Evolutionary conservation across 2,113 vertebrate species (phyloP).

Genomic region (Takifugu flavidus): DNA sequence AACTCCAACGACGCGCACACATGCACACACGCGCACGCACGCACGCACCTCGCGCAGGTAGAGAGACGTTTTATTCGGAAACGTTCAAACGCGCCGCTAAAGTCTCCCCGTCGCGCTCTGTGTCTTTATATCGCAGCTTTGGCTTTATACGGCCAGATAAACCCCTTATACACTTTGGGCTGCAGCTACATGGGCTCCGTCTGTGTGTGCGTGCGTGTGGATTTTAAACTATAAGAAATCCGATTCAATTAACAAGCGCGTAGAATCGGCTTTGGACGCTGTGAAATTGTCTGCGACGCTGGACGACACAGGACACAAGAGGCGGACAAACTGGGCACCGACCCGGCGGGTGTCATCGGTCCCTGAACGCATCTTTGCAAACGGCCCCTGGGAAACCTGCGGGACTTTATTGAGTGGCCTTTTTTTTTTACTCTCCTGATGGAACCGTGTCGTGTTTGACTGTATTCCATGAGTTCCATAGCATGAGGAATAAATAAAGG

Average conservation of each 20-base stretch:
- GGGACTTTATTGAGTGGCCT: too few species aligned
- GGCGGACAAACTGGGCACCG: background rate
- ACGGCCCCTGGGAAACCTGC: background rate
- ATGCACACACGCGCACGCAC: conserved; percentile 6
- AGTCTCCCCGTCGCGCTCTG: conserved; percentile 66
- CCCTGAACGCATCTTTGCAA: background rate
- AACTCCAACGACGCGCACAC: conserved; percentile 1
- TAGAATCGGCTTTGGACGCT: conserved; percentile 79
- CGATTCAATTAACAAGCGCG: conserved; percentile 80
- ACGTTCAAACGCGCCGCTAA: conserved; percentile 61
- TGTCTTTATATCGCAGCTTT: conserved; percentile 75
- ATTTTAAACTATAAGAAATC: conserved; percentile 82
- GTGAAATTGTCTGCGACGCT: conserved; percentile 62
- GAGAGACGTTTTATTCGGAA: conserved; percentile 58
- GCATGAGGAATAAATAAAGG: background rate
- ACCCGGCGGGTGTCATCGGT: too few species aligned
- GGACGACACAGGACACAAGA: conserved; percentile 34
- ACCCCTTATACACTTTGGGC: conserved; percentile 80
- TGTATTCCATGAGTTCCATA: background rate
- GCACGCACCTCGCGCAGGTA: conserved; percentile 39
- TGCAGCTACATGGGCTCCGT: conserved; percentile 59
- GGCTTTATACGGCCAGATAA: conserved; percentile 76
- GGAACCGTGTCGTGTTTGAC: too few species aligned
- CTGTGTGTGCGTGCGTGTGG: conserved; percentile 57
- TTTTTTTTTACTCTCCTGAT: too few species aligned